phyloP scores from a whole-genome alignment of 2,113 vertebrate species.

The Takifugu bimaculatus region DNA sequence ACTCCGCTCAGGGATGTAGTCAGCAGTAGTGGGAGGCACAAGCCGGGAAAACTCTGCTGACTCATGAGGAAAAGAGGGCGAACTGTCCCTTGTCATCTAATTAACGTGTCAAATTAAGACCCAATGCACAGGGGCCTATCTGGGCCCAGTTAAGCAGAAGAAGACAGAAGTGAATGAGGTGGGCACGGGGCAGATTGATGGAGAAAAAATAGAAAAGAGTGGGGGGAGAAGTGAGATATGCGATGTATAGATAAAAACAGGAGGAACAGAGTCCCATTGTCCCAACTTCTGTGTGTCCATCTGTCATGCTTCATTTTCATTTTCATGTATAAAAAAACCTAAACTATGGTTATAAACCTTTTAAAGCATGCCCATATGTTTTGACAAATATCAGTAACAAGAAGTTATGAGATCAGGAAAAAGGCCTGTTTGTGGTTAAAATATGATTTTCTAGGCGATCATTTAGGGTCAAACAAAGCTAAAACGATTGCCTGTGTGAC shows the following conservation, averaged over 20 bases:
- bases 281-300: slow-evolving; percentile 41
- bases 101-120: slow-evolving; percentile 63
- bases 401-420: not conserved
- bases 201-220: not conserved
- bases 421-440: not conserved
- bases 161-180: slow-evolving; percentile 22
- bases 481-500: not conserved
- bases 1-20: slow-evolving; percentile 38
- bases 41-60: slow-evolving; percentile 60
- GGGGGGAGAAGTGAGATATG: slow-evolving; percentile 2
- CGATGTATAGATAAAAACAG: slow-evolving; percentile 11
- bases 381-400: not conserved
- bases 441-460: not conserved
- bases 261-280: slow-evolving; percentile 19
- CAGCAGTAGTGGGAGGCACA: slow-evolving; percentile 44
- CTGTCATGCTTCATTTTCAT: slow-evolving; percentile 13
- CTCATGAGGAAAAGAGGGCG: slow-evolving; percentile 48
- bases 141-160: slow-evolving; percentile 33
- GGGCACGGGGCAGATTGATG: not conserved
- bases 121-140: slow-evolving; percentile 46
- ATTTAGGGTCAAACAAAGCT: not conserved
- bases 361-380: too few relatives aligned
- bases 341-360: too few relatives aligned
- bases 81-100: slow-evolving; percentile 58
- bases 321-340: too few relatives aligned